Percentiles rank a stretch among this genome's conserved stretches.
phyloP scores from a whole-genome alignment of 2,888 invertebrate genomes.

The Tridacna crocea region DNA sequence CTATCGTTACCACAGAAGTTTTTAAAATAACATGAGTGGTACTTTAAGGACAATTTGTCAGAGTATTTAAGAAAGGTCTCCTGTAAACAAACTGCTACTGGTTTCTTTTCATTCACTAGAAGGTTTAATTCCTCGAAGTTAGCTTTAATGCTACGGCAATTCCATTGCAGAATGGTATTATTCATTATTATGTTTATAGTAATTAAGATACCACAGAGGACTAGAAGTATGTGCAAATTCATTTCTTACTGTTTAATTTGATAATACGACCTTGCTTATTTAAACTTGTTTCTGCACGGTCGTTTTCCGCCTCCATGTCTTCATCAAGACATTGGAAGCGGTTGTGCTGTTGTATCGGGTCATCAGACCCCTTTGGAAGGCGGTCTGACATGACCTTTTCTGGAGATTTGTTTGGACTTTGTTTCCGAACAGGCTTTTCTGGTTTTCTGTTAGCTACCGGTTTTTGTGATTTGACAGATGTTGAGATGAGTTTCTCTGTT shows the following conservation, averaged over 20 bases:
- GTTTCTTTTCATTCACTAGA: neutral
- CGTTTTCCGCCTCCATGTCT: neutral
- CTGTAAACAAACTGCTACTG: conserved; percentile 1
- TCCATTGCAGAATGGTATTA: conserved; percentile 1
- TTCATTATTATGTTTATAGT: neutral
- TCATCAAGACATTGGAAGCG: neutral
- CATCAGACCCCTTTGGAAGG: neutral
- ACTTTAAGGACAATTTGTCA: too few relatives aligned
- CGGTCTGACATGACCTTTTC: neutral
- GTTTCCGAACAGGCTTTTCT: neutral
- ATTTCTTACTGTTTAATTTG: neutral
- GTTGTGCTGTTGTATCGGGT: neutral
- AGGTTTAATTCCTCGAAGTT: conserved; percentile 2
- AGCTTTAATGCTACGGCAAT: conserved; percentile 1
- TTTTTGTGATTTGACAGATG: neutral
- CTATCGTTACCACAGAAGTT: too few relatives aligned
- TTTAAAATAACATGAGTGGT: too few relatives aligned
- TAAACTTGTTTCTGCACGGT: neutral
- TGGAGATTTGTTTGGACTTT: neutral
- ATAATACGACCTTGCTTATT: neutral
- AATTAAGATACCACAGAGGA: too few relatives aligned
- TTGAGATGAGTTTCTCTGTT: neutral
- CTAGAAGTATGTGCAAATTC: neutral
- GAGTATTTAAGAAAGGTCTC: neutral
- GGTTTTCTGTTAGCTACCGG: neutral